Conservation (phyloP, 2,113 vertebrate genomes). For the Desmodus rotundus region DNA sequence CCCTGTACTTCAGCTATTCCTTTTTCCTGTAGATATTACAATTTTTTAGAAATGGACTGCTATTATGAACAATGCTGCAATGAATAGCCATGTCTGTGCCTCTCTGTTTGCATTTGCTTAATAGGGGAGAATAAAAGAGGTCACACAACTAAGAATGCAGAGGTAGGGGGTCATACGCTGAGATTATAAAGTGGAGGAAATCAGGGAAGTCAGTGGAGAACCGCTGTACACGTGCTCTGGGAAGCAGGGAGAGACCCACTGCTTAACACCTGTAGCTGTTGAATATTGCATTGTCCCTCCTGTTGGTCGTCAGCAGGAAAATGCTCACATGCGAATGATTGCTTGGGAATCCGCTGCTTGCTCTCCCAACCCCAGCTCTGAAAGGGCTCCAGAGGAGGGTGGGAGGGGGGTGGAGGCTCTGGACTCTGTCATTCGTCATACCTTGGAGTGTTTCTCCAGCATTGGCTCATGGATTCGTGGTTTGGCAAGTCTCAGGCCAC, state of each 20-base stretch:
- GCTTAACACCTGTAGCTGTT: background rate
- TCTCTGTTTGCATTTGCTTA: background rate
- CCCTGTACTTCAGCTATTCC: background rate
- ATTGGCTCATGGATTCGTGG: background rate
- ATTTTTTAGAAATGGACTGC: background rate
- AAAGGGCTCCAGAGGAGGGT: background rate
- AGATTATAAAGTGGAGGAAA: background rate
- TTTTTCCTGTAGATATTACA: background rate
- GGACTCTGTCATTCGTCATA: background rate
- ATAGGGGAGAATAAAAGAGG: background rate
- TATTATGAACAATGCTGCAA: background rate
- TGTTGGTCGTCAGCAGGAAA: background rate
- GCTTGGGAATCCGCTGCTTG: background rate
- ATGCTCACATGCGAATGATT: fast-evolving
- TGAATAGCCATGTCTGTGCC: background rate
- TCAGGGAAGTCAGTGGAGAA: background rate
- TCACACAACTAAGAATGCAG: fast-evolving
- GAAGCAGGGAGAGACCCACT: background rate
- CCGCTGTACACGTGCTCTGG: fast-evolving
- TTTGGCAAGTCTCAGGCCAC: background rate
- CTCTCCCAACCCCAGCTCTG: background rate
- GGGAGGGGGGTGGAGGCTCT: background rate
- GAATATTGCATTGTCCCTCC: background rate
- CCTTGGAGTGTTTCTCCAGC: background rate
- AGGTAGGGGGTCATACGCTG: background rate